Conservation (phyloP, 2,113 vertebrate genomes). For the Heterochromis multidens region DNA sequence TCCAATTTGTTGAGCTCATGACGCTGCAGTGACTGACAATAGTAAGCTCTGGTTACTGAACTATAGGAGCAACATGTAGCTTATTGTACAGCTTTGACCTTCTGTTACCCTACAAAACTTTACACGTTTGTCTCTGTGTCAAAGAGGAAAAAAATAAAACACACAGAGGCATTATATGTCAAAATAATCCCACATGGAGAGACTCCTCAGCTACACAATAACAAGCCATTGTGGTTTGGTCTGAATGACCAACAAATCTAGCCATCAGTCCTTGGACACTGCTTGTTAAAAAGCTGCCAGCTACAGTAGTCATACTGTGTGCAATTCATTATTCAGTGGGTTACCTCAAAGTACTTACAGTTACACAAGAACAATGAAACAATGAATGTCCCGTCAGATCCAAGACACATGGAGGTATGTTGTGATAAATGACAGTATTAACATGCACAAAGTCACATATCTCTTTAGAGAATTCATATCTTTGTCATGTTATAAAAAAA, state of each 20-base stretch:
- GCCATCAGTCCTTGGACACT: neutral
- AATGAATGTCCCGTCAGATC: conserved; percentile 6
- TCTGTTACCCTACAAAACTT: conserved; percentile 1
- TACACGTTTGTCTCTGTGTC: neutral
- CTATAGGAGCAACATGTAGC: neutral
- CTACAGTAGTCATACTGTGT: conserved; percentile 35
- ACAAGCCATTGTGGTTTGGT: neutral
- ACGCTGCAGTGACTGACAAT: neutral
- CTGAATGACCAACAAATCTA: neutral
- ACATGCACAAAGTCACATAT: conserved; percentile 56
- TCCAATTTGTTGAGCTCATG: neutral
- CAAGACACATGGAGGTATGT: conserved; percentile 61
- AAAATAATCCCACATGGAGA: conserved; percentile 3
- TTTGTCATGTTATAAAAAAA: conserved; percentile 14
- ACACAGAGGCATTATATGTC: neutral
- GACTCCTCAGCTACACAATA: neutral
- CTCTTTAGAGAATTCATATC: conserved; percentile 14
- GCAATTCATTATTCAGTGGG: conserved; percentile 34
- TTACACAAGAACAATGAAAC: conserved; percentile 19
- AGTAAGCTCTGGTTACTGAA: neutral
- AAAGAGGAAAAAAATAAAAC: conserved; percentile 18
- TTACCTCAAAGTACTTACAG: conserved; percentile 24
- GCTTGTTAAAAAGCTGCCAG: conserved; percentile 7
- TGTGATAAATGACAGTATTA: conserved; percentile 54
- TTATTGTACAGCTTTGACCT: conserved; percentile 31